These are phyloP conservation scores for Philaenus spumarius DNA, from an alignment of 1,140 invertebrate species.

Conservation along the genomic window DNA sequence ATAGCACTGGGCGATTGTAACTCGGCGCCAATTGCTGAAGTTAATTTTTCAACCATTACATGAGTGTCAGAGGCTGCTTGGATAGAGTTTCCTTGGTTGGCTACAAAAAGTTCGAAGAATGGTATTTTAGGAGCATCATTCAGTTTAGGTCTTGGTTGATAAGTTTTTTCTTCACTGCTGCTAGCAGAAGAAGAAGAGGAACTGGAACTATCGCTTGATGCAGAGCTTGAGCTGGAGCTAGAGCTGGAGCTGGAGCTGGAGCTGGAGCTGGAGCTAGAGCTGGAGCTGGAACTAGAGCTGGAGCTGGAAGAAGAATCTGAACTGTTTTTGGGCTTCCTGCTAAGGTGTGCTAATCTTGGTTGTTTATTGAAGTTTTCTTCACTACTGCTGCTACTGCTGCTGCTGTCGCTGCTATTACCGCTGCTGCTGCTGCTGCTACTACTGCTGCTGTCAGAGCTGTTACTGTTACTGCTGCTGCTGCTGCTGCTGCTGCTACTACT, in stretches of 20 bases:
- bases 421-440: background rate
- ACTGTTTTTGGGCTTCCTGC: too few relatives aligned
- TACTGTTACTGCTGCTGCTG: conserved; percentile 12
- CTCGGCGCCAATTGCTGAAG: conserved; percentile 48
- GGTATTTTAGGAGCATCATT: conserved; percentile 41
- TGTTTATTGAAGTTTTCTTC: background rate
- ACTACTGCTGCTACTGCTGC: background rate
- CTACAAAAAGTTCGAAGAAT: conserved; percentile 44
- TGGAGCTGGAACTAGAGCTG: conserved; percentile 6
- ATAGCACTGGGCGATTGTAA: conserved; percentile 49
- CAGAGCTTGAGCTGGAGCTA: conserved; percentile 3
- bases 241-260: conserved; percentile 16
- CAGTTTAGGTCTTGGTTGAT: conserved; percentile 41
- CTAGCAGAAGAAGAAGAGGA: conserved; percentile 13
- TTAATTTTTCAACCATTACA: conserved; percentile 42
- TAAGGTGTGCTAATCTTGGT: too few relatives aligned
- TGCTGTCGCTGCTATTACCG: background rate
- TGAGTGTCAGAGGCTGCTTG: conserved; percentile 34
- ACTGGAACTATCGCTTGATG: conserved; percentile 4
- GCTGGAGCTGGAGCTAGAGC: conserved; percentile 29
- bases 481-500: conserved; percentile 19
- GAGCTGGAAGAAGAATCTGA: too few relatives aligned
- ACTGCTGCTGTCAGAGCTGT: background rate
- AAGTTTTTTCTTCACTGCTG: conserved; percentile 33
- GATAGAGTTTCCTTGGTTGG: conserved; percentile 43